Base-by-base conservation (phyloP, 2,888 invertebrate genomes). In the Neoaliturus tenellus region DNA sequence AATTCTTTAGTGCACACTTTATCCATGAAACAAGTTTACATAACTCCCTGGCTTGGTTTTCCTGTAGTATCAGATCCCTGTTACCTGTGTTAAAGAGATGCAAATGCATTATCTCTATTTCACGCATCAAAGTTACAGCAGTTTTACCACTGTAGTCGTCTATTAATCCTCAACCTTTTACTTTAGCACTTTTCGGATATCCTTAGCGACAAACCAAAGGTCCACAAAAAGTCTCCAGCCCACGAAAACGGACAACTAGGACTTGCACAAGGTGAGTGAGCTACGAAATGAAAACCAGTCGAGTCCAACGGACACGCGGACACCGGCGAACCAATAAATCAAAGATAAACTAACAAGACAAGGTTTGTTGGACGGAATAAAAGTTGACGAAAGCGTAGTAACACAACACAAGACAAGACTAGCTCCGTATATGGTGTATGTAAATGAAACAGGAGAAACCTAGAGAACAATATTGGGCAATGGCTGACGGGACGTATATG, bases 361-460 rank as follows among this genome's bases (percentile, higher is more conserved):
- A 31, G 31, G 31, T 31, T 62, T 62, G 62, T 55, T 23, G 55
- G 55, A 25, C 55, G 39, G 48, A 48, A 75, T 75, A 75, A 73
- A 73, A 44, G 75, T 75, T 75, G 75, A 75, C 75, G 75, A 48
- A 48, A 75, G 75, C 75, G 44, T 41, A 71, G 35, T 41, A 62
- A 62, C 28, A 62, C 62, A 62, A 62, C 28, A 62, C 62, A 12
- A 28, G 23, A 73, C 73, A 73, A 35, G 35, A 73, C 33, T n/a
- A 6, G 35, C 73, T 39, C 73, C 35, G 71, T 80, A 44, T 83
- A 83, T 51, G 83, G 81, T 80, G 83, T 80, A 67, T 39, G 82
- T 83, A 84, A 84, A 84, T 81, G 83, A 55, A 48, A 44, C 69
- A 10, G 80, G 82, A 58, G 51, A 80, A 67, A 58, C 71, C 35